Percentiles rank a stretch among this genome's conserved stretches.
Conservation (phyloP, 2,888 invertebrate genomes). For the Leptodirus hochenwartii region DNA sequence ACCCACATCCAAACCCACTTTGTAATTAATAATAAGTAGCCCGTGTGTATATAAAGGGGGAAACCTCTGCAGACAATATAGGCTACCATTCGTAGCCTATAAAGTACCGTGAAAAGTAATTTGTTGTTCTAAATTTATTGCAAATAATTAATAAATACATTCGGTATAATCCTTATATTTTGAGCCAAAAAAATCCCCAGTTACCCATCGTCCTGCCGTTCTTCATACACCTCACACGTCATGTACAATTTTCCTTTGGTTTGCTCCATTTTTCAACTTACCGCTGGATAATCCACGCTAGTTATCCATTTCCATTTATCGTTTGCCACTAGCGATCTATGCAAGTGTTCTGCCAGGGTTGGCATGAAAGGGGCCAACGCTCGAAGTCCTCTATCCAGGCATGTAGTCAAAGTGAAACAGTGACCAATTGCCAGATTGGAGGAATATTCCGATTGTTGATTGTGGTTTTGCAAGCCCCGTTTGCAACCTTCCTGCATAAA, state of each 20-base stretch:
- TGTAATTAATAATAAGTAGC: too few relatives aligned
- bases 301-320: constrained; percentile 12
- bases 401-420: constrained; percentile 58
- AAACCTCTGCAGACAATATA: constrained; percentile 7
- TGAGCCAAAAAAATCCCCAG: neutral
- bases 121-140: neutral
- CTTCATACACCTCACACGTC: too few relatives aligned
- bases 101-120: too few relatives aligned
- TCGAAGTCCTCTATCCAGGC: constrained; percentile 69
- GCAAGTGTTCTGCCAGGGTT: constrained; percentile 88
- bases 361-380: constrained; percentile 96
- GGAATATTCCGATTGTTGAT: too few relatives aligned
- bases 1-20: constrained; percentile 8
- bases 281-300: constrained; percentile 17
- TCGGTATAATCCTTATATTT: neutral
- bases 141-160: neutral
- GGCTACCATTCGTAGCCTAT: constrained; percentile 1
- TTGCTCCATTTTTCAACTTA: too few relatives aligned
- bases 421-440: constrained; percentile 44
- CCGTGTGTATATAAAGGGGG: too few relatives aligned
- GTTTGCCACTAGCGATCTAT: constrained; percentile 62
- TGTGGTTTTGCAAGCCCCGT: constrained; percentile 51
- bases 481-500: constrained; percentile 62
- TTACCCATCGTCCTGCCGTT: too few relatives aligned
- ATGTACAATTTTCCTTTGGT: too few relatives aligned